Percentiles rank a stretch among this genome's conserved stretches.
Evolutionary conservation across 2,113 vertebrate genomes (phyloP).

Genomic region (Ondatra zibethicus): DNA sequence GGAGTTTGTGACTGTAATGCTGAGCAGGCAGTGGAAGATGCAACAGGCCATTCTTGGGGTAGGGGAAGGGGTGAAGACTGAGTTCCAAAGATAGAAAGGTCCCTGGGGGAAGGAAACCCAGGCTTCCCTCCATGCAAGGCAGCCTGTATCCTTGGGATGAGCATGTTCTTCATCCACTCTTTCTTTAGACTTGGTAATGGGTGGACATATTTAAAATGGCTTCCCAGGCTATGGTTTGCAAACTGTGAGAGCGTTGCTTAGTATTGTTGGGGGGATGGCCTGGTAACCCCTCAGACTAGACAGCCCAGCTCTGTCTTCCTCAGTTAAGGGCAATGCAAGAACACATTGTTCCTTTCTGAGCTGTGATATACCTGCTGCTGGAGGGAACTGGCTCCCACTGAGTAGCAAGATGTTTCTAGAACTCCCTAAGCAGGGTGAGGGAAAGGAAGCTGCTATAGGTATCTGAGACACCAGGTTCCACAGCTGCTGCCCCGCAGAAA

Average conservation of each 20-base stretch:
- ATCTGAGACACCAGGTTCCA: not conserved
- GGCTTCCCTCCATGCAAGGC: not conserved
- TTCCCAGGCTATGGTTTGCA: not conserved
- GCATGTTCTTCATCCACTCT: not conserved
- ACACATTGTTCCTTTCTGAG: not conserved
- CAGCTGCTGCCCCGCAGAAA: not conserved
- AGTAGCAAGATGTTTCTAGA: not conserved
- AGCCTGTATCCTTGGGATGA: not conserved
- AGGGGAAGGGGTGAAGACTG: no score
- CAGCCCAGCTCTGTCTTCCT: not conserved
- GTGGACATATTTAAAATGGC: not conserved
- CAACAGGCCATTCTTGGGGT: not conserved
- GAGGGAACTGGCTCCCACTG: not conserved
- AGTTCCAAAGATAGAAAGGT: not conserved
- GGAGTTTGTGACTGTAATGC: no score
- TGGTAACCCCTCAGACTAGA: not conserved
- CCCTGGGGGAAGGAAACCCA: not conserved
- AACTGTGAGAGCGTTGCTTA: not conserved
- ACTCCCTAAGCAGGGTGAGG: not conserved
- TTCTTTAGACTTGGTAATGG: not conserved
- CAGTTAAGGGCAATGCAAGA: not conserved
- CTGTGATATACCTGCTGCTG: not conserved
- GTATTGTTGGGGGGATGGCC: not conserved
- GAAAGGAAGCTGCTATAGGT: not conserved
- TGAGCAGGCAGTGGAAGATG: not conserved